Base-by-base conservation (phyloP, 2,797 vertebrate species). In the Kryptolebias ocellatus region DNA sequence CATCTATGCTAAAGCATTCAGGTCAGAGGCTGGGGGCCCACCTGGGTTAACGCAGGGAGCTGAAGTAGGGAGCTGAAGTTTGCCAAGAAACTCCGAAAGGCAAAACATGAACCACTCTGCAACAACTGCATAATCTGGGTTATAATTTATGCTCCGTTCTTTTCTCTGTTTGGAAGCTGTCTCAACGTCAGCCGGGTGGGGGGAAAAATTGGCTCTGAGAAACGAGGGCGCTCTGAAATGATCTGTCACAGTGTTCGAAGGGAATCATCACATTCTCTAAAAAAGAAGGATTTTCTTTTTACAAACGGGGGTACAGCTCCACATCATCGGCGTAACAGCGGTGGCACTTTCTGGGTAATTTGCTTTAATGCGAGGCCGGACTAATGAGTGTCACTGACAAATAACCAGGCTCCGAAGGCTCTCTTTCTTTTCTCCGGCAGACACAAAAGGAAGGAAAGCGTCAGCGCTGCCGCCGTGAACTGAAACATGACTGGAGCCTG, bases 281-380 rank as follows among this genome's bases (percentile, higher is more conserved):
- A 24, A 24, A 52, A 46, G 46, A 63, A 31, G 67, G 64, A 45
- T 68, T 15, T 14, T 8, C 64, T 27, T 54, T 87, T 69, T 52
- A 64, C 69, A 57, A 66, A 55, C 15, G 47, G 28, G 47, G 28
- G 68, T 60, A 68, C 24, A 72, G 66, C 60, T 70, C 12, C 0
- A 51, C 67, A 59, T 83, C 73, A 74, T 85, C 76, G 64, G 79
- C 76, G 72, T 81, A 79, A 85, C 66, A 63, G 76, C 74, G 34
- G 49, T 62, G 53, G 67, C 52, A n/a, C 69, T 52, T 67, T 80
- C 57, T 61, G 80, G 66, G 70, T 84, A 60, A 86, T 88, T 81
- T 79, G 58, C 84, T 57, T 24, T 69, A 82, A 75, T 76, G 59
- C 76, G 57, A 34, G 51, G 59, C 58, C 34, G 56, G 42, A 58